Evolutionary conservation across 2,888 invertebrate species (phyloP).

Genomic region (Cryptocephalus moraei): DNA sequence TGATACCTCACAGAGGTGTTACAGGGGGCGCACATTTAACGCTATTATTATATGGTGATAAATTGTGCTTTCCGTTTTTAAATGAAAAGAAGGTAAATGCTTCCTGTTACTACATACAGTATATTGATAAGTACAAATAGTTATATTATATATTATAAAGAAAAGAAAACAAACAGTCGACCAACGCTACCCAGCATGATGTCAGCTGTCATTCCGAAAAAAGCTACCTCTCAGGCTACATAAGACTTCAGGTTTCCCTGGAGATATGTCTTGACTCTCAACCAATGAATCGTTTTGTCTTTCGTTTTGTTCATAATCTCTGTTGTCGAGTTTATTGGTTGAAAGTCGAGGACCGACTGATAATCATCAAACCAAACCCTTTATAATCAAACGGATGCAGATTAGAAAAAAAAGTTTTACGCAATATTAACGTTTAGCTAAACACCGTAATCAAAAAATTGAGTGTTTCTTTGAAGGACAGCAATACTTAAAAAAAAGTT

Average conservation of each 20-base stretch:
- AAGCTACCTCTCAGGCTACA: slow-evolving; percentile 10
- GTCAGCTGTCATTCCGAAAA: slow-evolving; percentile 31
- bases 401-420: slow-evolving; percentile 8
- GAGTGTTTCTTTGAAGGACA: slow-evolving; percentile 11
- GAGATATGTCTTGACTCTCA: no score
- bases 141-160: slow-evolving; percentile 15
- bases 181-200: slow-evolving; percentile 24
- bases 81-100: slow-evolving; percentile 31
- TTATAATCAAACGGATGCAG: slow-evolving; percentile 12
- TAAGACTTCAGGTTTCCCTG: background rate
- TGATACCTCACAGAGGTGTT: slow-evolving; percentile 8
- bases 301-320: background rate
- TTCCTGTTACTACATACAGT: slow-evolving; percentile 35
- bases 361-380: slow-evolving; percentile 5
- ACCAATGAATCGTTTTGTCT: no score
- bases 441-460: slow-evolving; percentile 16
- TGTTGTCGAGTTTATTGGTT: background rate
- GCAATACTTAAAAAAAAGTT: background rate
- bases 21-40: background rate
- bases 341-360: background rate
- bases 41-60: background rate
- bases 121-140: slow-evolving; percentile 36
- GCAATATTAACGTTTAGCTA: slow-evolving; percentile 16
- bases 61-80: slow-evolving; percentile 3
- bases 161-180: slow-evolving; percentile 25